Base-by-base conservation (phyloP, 2,797 vertebrate species). In the Huso huso region DNA sequence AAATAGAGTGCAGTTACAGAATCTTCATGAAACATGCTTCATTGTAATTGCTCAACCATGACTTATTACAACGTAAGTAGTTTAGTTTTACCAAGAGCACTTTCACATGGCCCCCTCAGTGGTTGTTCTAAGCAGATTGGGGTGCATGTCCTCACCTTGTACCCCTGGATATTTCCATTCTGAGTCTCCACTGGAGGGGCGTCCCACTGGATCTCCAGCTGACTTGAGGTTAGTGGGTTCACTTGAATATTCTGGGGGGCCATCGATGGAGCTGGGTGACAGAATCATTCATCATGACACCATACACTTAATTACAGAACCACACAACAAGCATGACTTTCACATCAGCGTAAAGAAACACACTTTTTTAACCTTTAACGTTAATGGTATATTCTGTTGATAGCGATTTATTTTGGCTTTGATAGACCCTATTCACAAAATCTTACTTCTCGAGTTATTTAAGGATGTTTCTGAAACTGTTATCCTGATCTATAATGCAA, bases 91-190 rank as follows among this genome's bases (percentile, higher is more conserved):
- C 37, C 3, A 37, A 37, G 37, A 37, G 37, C 37, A 53, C 52
- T 58, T 11, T 58, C 55, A 7, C 10, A 37, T 37, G 37, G 37
- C 37, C 48, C 12, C 13, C 48, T 61, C 12, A 12, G 12, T 18
- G 48, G 62, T 13, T 60, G 48, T 63, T 15, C 69, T 11, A 50
- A 63, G n/a, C 3, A 50, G 65, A 66, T 55, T 68, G 61, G 70
- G 65, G 68, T 53, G 23, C 52, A 61, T 13, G 10, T 53, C 51
- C 71, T 81, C 80, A 90, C 94, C 94, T 96, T 96, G 80, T 96
- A 96, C 85, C 96, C 96, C 82, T 98, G 96, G 78, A 98, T 94
- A 84, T 90, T 93, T 77, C 96, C 96, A 2, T 98, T 97, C 79
- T 97, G 95, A 68, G 93, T 96, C 83, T 97, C 94, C 0, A 87